These are phyloP conservation scores for Bubalus kerabau DNA, from an alignment of 2,113 vertebrate genomes.

Conservation along the genomic window DNA sequence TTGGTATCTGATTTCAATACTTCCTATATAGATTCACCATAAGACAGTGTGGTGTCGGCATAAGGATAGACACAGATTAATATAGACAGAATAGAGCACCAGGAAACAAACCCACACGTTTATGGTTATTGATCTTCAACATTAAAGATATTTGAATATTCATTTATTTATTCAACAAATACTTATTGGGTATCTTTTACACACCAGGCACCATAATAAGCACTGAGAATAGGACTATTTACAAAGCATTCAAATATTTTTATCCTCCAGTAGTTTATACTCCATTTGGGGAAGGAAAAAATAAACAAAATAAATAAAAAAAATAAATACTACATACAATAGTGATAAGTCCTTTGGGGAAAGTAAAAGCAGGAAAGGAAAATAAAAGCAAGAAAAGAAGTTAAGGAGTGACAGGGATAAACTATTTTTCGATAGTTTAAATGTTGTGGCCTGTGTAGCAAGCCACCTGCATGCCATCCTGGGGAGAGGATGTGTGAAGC, in stretches of 20 bases:
- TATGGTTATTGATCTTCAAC: not conserved
- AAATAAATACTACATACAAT: not conserved
- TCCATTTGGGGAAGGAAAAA: not conserved
- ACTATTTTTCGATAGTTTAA: not conserved
- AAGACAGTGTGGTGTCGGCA: not conserved
- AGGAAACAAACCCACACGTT: not conserved
- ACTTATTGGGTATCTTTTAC: not conserved
- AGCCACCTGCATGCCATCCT: not conserved
- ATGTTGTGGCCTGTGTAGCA: not conserved
- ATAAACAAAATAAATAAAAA: not conserved
- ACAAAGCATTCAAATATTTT: not conserved
- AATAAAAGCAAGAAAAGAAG: not conserved
- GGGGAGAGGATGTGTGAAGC: not conserved
- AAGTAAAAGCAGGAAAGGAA: not conserved
- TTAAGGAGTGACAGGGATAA: not conserved
- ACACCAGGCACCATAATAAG: not conserved
- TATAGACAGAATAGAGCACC: not conserved
- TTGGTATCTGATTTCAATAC: not conserved
- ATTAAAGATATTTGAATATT: slow-evolving; percentile 17
- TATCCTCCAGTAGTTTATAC: not conserved
- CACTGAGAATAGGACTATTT: not conserved
- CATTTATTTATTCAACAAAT: not conserved
- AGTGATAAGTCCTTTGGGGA: not conserved
- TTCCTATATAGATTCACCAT: not conserved
- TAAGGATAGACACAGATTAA: not conserved